Evolutionary conservation across 1,140 invertebrate species (phyloP), one percentile per base, ranked within the genome.

Genomic region (Leptopilina boulardi): DNA sequence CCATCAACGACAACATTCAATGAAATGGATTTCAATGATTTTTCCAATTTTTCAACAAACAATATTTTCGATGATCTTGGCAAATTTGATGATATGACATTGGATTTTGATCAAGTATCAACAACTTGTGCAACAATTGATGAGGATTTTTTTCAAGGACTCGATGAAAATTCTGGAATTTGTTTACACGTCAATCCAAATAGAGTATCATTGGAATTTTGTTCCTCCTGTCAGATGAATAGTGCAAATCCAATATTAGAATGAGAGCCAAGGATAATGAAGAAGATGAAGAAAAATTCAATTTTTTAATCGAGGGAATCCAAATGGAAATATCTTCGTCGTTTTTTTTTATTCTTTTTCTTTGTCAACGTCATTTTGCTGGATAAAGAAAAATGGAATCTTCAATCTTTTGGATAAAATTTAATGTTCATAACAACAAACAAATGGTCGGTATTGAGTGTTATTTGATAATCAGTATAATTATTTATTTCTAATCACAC

Each of bases 161-260:
- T 93, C 91, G 44, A 84, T 88, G 70, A 72, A 5, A 80, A 77
- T 13, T 47, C 80, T 38, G 92, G 92, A 51, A 88, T 93, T 6
- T 93, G 92, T 78, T 85, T 93, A 3, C 92, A 93, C 76, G 89
- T 93, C 10, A 91, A 91, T 70, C 88, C 89, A 75, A 89, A 90
- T 54, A 90, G 88, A 85, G 90, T 93, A 70, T 93, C 92, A 3
- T 79, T 93, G 54, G 92, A 92, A 80, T 92, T 91, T 78, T 93
- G 92, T 80, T 85, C 90, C 0, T 89, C 83, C 70, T 93, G 92
- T 44, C 85, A 90, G 71, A 72, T 85, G 42, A 88, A 88, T 77
- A 89, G 83, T 73, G 41, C 15, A 8, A 26, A 66, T 66, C 30
- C 59, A 11, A 77, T 80, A 51, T 73, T 23, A 56, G 71, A 82